A percentile compares a stretch with the other conserved stretches of the same genome.
phyloP scores from a whole-genome alignment of 2,797 vertebrate species.

The Streptopelia turtur region DNA sequence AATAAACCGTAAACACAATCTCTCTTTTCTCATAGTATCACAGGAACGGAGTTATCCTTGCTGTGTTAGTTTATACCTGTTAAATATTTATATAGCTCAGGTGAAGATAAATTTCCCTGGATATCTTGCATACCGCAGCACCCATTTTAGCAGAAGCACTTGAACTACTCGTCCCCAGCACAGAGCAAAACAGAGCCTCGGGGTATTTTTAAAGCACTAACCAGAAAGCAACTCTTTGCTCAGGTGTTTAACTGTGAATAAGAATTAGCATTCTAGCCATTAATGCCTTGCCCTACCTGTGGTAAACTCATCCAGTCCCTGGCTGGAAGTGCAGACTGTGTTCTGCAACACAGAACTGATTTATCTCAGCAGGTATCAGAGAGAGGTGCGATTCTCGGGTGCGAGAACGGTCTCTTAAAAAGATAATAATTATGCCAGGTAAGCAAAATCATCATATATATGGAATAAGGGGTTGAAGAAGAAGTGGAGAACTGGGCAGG shows the following conservation, averaged over 20 bases:
- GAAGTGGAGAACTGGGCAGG: not conserved
- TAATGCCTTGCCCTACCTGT: not conserved
- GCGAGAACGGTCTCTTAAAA: not conserved
- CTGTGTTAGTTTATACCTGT: not conserved
- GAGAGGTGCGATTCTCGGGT: not conserved
- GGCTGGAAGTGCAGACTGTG: not conserved
- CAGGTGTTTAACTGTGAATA: not conserved
- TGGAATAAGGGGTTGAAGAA: not conserved
- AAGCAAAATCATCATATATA: not conserved
- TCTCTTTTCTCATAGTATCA: not conserved
- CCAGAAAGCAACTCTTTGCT: not conserved
- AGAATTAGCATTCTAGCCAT: not conserved
- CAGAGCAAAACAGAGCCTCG: not conserved
- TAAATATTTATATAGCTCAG: constrained; percentile 43
- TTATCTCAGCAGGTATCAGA: not conserved
- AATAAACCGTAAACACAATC: not conserved
- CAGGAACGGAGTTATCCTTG: not conserved
- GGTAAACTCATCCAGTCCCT: not conserved
- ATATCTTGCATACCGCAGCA: not conserved
- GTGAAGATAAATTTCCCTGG: not conserved
- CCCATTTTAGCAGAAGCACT: not conserved
- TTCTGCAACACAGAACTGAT: not conserved
- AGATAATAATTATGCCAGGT: not conserved
- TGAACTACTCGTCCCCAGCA: not conserved
- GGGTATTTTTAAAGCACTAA: not conserved